Evolutionary conservation across 2,113 vertebrate species (phyloP), one percentile per base, ranked within the genome.

Genomic region (Megalops atlanticus): DNA sequence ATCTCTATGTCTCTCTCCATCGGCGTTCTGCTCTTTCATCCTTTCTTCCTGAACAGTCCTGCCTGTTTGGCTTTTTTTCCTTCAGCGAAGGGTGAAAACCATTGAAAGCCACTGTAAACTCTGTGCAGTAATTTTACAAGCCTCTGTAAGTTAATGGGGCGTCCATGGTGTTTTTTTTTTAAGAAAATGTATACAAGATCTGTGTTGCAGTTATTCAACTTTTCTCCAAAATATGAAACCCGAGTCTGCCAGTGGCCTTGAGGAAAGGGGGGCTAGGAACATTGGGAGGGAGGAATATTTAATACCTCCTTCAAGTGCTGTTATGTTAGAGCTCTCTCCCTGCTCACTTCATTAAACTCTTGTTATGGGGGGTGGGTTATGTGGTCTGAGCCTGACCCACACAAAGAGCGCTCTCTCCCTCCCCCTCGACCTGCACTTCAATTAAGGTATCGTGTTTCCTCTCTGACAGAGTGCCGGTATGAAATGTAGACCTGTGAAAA

Each of bases 401-500:
- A 79, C 76, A 64, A 77, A 72, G 81, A 74, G 68, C 2, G 45
- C 81, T 64, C 81, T 74, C 76, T 76, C 40, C 31, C 41, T 33
- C 31, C 74, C 73, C 40, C 27, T 76, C n/a, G 68, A 80, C 73
- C 14, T 80, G 77, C 85, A 74, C 52, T 69, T 82, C 73, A 69
- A 75, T 81, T 78, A 79, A 78, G 64, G 84, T 79, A 76, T 85
- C 72, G 52, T 72, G 78, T 88, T 87, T 88, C 87, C 82, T n/a
- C 81, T 77, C 79, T 81, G 85, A 71, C 76, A 31, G 70, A 87
- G 82, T 70, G 35, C 52, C 35, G 78, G 86, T 85, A 82, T 83
- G 89, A 90, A 91, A 90, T 88, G 90, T 87, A 81, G 80, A 52
- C 85, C 83, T 83, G 81, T 88, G 87, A 89, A 88, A 87, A 83